Evolutionary conservation across 2,113 vertebrate genomes (phyloP).

Genomic region (Mobula birostris): DNA sequence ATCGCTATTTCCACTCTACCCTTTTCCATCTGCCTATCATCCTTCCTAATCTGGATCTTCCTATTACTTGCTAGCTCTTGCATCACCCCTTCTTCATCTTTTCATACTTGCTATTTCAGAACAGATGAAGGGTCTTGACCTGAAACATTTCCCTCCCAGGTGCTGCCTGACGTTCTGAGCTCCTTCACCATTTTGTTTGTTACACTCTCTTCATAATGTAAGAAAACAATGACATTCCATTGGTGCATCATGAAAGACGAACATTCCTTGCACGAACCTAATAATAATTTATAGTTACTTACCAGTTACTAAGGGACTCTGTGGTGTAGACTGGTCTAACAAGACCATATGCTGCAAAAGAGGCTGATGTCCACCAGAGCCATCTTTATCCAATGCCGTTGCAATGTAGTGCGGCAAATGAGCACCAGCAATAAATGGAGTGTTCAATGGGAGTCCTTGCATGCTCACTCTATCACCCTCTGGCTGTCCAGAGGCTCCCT

Average conservation of each 20-base stretch:
- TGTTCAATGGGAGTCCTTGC: conserved; percentile 70
- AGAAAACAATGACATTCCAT: not conserved
- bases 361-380: conserved; percentile 69
- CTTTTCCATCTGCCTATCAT: too few species aligned
- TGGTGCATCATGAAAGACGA: not conserved
- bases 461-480: conserved; percentile 72
- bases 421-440: conserved; percentile 69
- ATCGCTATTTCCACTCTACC: too few species aligned
- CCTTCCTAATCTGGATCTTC: too few species aligned
- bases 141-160: too few species aligned
- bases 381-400: conserved; percentile 70
- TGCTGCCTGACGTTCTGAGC: too few species aligned
- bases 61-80: too few species aligned
- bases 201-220: not conserved
- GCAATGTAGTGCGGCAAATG: conserved; percentile 85
- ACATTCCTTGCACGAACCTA: not conserved
- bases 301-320: conserved; percentile 81
- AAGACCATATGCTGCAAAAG: conserved; percentile 92
- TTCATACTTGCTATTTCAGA: too few species aligned
- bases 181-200: too few species aligned
- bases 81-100: too few species aligned
- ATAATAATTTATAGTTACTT: conserved; percentile 39
- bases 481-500: conserved; percentile 75
- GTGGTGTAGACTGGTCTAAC: conserved; percentile 76
- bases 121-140: too few species aligned